Conservation (phyloP, 2,113 vertebrate species). For the Leuciscus idus region DNA sequence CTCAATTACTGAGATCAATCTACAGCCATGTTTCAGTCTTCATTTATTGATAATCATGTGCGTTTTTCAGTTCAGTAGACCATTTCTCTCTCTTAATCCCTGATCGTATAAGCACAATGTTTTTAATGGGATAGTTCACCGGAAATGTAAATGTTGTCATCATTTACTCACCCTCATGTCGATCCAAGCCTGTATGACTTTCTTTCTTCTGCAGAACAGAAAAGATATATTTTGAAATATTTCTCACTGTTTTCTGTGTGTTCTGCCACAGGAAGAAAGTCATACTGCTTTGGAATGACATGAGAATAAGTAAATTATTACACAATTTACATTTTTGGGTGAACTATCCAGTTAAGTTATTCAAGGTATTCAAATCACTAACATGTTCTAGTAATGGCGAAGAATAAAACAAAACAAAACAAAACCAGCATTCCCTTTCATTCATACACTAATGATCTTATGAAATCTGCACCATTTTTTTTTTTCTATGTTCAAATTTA, state of each 20-base stretch:
- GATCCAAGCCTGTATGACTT: neutral
- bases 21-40: neutral
- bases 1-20: constrained; percentile 4
- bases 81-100: neutral
- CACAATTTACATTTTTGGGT: neutral
- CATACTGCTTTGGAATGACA: neutral
- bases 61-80: neutral
- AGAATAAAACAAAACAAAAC: neutral
- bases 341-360: neutral
- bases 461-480: neutral
- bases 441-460: neutral
- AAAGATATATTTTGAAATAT: neutral
- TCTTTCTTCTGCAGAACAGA: neutral
- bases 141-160: neutral
- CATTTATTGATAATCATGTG: neutral
- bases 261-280: neutral
- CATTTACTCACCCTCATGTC: neutral
- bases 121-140: neutral
- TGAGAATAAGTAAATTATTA: neutral
- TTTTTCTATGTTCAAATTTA: neutral
- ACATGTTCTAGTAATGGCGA: neutral
- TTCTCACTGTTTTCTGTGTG: neutral
- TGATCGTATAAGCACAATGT: neutral
- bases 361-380: neutral
- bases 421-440: neutral